Base-by-base conservation (phyloP, 2,888 invertebrate species). In the Chrysolina oricalcia region DNA sequence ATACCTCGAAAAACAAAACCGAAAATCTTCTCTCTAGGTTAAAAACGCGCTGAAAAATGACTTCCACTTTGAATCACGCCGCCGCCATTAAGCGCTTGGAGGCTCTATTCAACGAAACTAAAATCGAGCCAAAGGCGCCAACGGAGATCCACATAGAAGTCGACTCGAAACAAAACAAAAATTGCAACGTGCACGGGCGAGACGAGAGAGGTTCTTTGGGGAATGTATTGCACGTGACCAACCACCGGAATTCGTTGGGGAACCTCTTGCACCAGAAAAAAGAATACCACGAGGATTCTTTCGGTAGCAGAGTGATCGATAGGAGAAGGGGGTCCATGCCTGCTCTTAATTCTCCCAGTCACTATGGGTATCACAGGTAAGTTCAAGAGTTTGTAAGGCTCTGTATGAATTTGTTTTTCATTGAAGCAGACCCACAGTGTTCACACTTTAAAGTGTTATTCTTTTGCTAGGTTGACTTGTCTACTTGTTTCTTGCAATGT, bases 111-210 rank as follows among this genome's bases (percentile, higher is more conserved):
- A 91, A 90, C 78, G 93, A 92, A 19, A 74, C 81, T 46, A 59
- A 81, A 50, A 81, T 83, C 17, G 66, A 56, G 10, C 73, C 69
- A 1, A 69, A 70, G 21, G 75, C 82, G 40, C 27, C 81, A 15
- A 81, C 84, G 6, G 86, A 87, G 41, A 85, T 86, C 27, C 84
- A 84, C 70, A 87, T 90, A 40, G 89, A 90, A 78, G 87, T 91
- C 40, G 91, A 92, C 86, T 59, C 91, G 53, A 90, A 91, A 83
- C 89, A 91, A 66, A 93, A 93, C 87, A 90, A 90, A 78, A 92
- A 92, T 78, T 95, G 95, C 86, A 94, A 94, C 84, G 93, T 94
- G 46, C 95, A 95, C 87, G 93, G 94, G 17, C 88, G 87, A 84
- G 83, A 89, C 80, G 73, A 59, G 10, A 88, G 92, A 19, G 92